These are phyloP conservation scores for Calliscelio sp. DNA, from an alignment of 2,888 invertebrate genomes.

Conservation along the genomic window DNA sequence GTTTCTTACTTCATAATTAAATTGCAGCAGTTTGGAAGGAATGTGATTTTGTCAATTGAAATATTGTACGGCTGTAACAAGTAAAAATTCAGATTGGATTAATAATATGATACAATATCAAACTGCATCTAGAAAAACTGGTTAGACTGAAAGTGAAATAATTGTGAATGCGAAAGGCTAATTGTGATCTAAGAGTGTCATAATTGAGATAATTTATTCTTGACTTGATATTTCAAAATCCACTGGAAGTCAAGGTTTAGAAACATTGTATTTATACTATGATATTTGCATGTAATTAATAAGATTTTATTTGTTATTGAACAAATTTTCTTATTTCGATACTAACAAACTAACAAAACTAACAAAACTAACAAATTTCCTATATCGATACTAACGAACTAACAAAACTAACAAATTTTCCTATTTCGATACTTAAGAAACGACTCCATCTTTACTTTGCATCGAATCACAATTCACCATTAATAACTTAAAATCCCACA, in stretches of 20 bases:
- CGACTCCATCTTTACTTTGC: no score
- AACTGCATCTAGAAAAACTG: neutral
- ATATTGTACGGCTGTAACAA: neutral
- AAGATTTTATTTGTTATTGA: no score
- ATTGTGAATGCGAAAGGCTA: neutral
- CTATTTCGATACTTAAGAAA: no score
- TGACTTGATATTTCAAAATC: neutral
- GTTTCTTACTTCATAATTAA: no score
- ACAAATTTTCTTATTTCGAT: no score
- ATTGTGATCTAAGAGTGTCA: constrained; percentile 11
- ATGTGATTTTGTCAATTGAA: neutral
- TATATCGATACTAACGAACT: no score
- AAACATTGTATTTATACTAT: no score
- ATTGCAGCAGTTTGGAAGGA: neutral
- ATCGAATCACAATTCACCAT: neutral
- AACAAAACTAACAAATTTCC: no score
- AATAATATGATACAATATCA: neutral
- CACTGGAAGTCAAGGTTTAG: neutral
- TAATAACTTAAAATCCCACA: neutral
- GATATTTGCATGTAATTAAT: no score
- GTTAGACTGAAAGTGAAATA: constrained; percentile 5
- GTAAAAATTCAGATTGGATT: constrained; percentile 13
- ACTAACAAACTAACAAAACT: no score
- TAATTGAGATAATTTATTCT: neutral
- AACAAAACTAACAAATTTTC: no score